Base-by-base conservation (phyloP, 2,888 invertebrate genomes). In the Hipparchia semele region DNA sequence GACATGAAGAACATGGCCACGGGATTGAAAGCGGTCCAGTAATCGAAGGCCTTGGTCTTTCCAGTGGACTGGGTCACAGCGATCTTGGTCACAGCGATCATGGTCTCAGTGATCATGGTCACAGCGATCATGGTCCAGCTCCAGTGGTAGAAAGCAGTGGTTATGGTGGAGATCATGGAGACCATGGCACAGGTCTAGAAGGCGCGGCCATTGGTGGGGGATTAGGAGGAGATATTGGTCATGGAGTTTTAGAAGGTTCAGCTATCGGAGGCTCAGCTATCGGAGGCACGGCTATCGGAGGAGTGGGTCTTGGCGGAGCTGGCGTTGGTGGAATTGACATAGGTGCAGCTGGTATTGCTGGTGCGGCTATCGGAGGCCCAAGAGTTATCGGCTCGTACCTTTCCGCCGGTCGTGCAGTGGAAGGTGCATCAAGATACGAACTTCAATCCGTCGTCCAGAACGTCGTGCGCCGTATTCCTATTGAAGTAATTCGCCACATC, bases 391-490 rank as follows among this genome's bases (percentile, higher is more conserved):
- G 90, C 53, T 87, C 88, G n/a, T 79, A 81, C 2, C 88, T 90
- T 0, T 76, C 80, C 10, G 88, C 90, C 0, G 90, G 88, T 65
- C 88, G 80, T 1, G 88, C 89, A 4, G 76, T 83, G 7, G 78
- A 80, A 1, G 73, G 80, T 12, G 82, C 86, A 6, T 82, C 90
- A 4, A 88, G 89, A 78, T 93, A 91, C 82, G 93, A 94, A 75
- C 87, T 94, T 12, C 89, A 91, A 71, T 90, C 92, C 1, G 94
- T 94, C 6, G 86, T 93, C 0, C 94, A 94, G 81, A 91, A 94
- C 76, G 86, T 94, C 2, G 73, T 94, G 70, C 90, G 93, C 54
- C 91, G 92, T 54, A 77, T 94, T 8, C 94, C 94, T 1, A 79
- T 93, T n/a, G 94, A 93, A 76, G 90, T 94, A n/a, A 88, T 86